Conservation (phyloP, 2,113 vertebrate genomes). For the Blennius ocellaris region DNA sequence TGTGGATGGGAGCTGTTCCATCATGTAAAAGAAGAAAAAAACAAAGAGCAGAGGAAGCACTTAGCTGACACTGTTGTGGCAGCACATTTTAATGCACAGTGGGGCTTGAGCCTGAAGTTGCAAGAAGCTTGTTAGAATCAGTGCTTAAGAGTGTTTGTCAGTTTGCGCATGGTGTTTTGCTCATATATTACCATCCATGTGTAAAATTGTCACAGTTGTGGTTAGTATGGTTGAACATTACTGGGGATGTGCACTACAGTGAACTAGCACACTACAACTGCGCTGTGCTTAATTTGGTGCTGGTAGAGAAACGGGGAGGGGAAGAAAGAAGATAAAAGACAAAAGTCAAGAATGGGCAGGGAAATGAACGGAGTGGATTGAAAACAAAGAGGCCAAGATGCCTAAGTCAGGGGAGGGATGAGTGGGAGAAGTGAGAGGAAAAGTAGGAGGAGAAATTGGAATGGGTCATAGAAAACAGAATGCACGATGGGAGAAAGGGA, state of each 20-base stretch:
- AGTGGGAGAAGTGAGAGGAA: constrained; percentile 15
- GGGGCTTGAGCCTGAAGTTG: constrained; percentile 12
- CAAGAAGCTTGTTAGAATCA: constrained; percentile 33
- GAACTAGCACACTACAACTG: constrained; percentile 31
- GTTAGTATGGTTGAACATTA: constrained; percentile 7
- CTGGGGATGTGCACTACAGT: constrained; percentile 5
- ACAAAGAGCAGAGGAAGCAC: not conserved
- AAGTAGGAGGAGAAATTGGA: constrained; percentile 18
- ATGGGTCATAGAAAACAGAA: constrained; percentile 22
- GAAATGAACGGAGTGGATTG: constrained; percentile 6
- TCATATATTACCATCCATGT: constrained; percentile 41
- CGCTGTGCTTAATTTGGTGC: constrained; percentile 14
- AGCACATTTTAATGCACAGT: constrained; percentile 32
- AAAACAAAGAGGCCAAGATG: not conserved
- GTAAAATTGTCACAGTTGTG: constrained; percentile 32
- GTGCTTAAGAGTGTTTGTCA: constrained; percentile 22
- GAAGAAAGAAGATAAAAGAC: constrained; percentile 28
- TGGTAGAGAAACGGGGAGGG: constrained; percentile 14
- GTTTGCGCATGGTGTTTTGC: constrained; percentile 46
- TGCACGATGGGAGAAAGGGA: constrained; percentile 38
- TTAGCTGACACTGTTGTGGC: not conserved
- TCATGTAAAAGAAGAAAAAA: constrained; percentile 15
- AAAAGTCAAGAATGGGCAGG: constrained; percentile 15
- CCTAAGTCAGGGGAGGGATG: not conserved
- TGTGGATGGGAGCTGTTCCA: constrained; percentile 17